Percentiles rank a stretch among this genome's conserved stretches.
Conservation (phyloP, 2,113 vertebrate genomes). For the Phasianus colchicus region DNA sequence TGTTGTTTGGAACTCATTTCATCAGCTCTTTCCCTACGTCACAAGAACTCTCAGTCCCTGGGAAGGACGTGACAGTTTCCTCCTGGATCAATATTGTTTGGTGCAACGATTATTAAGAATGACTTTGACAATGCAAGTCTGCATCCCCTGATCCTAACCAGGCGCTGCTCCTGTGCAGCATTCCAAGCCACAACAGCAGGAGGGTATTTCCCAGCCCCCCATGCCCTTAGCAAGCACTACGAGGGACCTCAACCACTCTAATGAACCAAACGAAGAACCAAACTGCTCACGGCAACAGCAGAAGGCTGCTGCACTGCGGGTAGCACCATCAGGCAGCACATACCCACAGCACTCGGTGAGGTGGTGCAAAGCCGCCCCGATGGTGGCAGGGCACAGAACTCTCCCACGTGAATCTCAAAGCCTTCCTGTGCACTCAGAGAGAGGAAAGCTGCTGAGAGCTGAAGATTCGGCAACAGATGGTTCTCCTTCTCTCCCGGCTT, state of each 20-base stretch:
- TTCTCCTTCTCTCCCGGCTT: not conserved
- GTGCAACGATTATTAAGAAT: not conserved
- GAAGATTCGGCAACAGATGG: not conserved
- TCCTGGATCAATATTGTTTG: not conserved
- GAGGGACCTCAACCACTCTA: not conserved
- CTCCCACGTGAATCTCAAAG: not conserved
- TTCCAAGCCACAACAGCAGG: not conserved
- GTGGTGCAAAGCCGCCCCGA: slow-evolving; percentile 8
- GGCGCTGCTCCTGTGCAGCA: too few species aligned
- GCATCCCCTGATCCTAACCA: not conserved
- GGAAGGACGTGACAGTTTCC: rapidly evolving
- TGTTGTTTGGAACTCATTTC: not conserved
- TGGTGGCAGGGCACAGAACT: not conserved
- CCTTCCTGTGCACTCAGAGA: not conserved
- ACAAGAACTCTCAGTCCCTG: not conserved
- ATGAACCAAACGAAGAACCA: not conserved
- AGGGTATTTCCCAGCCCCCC: not conserved
- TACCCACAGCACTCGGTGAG: not conserved
- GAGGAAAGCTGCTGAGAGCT: not conserved
- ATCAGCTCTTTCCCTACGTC: not conserved
- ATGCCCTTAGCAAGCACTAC: not conserved
- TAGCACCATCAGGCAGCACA: not conserved
- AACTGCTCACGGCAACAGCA: not conserved
- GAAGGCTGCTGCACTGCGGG: not conserved
- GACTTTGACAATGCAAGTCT: not conserved